phyloP scores from a whole-genome alignment of 2,797 vertebrate species.

The Erithacus rubecula region DNA sequence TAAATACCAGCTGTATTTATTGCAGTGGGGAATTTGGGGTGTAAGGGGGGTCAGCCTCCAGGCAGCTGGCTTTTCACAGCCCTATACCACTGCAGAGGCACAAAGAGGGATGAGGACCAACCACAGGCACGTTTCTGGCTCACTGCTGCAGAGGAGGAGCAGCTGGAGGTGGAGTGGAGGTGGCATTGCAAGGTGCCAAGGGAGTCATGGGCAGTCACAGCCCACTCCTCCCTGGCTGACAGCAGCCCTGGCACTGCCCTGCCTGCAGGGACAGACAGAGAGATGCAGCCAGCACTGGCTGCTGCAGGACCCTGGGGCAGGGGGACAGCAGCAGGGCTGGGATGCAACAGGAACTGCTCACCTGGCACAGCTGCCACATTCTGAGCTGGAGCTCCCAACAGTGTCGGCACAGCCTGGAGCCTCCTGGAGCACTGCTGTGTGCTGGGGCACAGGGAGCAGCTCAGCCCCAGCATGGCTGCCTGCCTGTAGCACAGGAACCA shows the following conservation, averaged over 20 bases:
- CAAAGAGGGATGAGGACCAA: not conserved
- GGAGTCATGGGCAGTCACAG: not conserved
- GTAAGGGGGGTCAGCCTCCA: too few species aligned
- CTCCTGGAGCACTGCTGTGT: accelerated
- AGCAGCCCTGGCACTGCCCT: not conserved
- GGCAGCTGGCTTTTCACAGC: not conserved
- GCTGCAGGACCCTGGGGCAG: not conserved
- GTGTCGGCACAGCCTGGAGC: accelerated
- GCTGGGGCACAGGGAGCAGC: not conserved
- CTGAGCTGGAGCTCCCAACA: accelerated
- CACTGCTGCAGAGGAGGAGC: accelerated
- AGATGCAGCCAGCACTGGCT: not conserved
- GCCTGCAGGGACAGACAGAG: not conserved
- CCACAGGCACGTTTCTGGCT: not conserved
- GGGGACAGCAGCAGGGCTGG: accelerated
- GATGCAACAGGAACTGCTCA: accelerated
- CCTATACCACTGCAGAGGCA: not conserved
- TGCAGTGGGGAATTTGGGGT: not conserved
- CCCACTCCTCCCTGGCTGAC: not conserved
- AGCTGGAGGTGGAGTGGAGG: not conserved
- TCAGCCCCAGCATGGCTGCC: accelerated
- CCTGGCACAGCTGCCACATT: accelerated
- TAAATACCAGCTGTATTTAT: not conserved
- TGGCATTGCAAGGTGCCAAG: not conserved
- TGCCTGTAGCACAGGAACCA: not conserved